phyloP scores from a whole-genome alignment of 1,140 invertebrate species.

The Branchinecta lynchi region DNA sequence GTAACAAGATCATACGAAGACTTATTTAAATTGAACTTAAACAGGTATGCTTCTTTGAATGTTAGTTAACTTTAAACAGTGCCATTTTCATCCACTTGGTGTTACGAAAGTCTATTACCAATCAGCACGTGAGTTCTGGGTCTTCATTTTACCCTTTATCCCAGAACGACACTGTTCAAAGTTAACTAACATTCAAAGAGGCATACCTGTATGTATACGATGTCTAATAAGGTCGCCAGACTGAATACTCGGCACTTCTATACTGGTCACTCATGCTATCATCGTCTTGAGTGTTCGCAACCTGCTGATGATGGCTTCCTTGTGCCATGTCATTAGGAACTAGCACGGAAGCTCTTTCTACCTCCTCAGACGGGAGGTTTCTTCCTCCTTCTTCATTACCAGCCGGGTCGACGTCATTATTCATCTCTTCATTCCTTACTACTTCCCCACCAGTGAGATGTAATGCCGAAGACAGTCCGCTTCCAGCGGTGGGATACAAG shows the following conservation, averaged over 20 bases:
- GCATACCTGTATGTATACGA: no score
- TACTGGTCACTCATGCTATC: neutral
- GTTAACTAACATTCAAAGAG: no score
- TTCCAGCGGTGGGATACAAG: neutral
- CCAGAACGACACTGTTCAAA: no score
- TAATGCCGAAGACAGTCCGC: neutral
- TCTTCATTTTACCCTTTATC: no score
- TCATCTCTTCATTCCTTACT: neutral
- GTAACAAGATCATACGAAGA: no score
- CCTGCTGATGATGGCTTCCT: neutral
- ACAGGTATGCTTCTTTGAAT: no score
- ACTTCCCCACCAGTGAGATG: neutral
- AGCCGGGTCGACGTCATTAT: neutral
- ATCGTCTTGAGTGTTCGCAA: neutral
- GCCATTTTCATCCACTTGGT: no score
- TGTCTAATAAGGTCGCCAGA: neutral
- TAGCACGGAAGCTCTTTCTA: neutral
- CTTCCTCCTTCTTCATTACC: neutral
- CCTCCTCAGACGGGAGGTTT: neutral
- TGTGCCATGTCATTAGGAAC: neutral
- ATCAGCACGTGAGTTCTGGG: no score
- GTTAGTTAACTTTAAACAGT: no score
- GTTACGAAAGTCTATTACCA: no score
- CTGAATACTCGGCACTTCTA: neutral
- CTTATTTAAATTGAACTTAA: no score